Evolutionary conservation across 2,797 vertebrate genomes (phyloP), one percentile per base, ranked within the genome.

Genomic region (Sebastes iracundus): DNA sequence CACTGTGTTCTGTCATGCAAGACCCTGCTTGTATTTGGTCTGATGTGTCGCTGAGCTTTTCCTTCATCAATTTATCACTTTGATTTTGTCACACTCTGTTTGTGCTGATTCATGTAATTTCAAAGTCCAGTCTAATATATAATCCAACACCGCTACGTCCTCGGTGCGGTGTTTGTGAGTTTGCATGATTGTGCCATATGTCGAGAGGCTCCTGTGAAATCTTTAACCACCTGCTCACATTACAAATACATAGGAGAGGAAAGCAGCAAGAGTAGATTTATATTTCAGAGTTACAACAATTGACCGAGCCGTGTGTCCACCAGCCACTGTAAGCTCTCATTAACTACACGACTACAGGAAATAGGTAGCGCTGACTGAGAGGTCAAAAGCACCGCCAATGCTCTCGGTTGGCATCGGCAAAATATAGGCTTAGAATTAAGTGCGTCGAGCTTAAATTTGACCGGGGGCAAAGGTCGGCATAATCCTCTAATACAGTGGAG

Each of bases 401-500:
- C 69, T 53, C 53, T 67, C n/a, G 7, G 59, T 64, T 87, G 78
- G 78, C 86, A 76, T 52, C 25, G 64, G 72, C 49, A 83, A 90
- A 86, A 87, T 87, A 83, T 77, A 81, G 80, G 75, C 72, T 89
- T 83, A 86, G 81, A 92, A 86, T 90, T 91, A 90, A 89, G 75
- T 89, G 86, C 84, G 78, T 82, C 64, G 67, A 83, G 83, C 87
- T 89, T 89, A 83, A 84, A 79, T 93, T 85, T 91, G 84, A 89
- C 74, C 8, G 20, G 71, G 85, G 80, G 78, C 74, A 86, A n/a
- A 92, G 91, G 89, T 93, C 86, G 61, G 38, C 22, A 80, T 90
- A 93, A 95, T 94, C 90, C 87, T 83, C 77, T 92, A 89, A 93
- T 88, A 86, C 89, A 74, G 84, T 28, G 18, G 65, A 69, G 83